Base-by-base conservation (phyloP, 2,797 vertebrate genomes). In the Leuciscus waleckii region DNA sequence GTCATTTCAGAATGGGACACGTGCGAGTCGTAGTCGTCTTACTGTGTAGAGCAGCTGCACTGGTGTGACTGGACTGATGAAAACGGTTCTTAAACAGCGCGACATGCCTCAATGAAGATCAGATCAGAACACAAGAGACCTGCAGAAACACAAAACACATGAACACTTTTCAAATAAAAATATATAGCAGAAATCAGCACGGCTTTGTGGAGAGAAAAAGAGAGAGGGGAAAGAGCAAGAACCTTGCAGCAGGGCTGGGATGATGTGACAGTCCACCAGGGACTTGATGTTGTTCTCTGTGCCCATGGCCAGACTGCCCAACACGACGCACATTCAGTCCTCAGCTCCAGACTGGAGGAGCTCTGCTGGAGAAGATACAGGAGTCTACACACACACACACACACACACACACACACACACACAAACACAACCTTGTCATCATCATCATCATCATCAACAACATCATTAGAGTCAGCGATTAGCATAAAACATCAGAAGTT, bases 221-320 rank as follows among this genome's bases (percentile, higher is more conserved):
- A 41, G 7, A 17, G 68, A 39, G 6, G 13, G 32, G 29, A 17
- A 4, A 8, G 32, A 26, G 43, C 2, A 39, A 23, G 29, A 93
- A 99, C 98, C 98, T 98, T 99, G 98, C 70, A 99, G 92, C 92
- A 99, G 96, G 92, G 97, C 97, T 89, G 98, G 98, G 93, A 99
- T 99, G 93, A 99, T 98, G 94, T 99, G 98, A 93, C 98, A 99
- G 95, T 99, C 98, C 93, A 99, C 95, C 68, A 99, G 95, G 92
- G 98, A 99, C 95, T 99, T 99, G 92, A 99, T 98, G 92, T 99
- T 99, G 93, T 99, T 99, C 94, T 99, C 98, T 0, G 98, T 99
- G 89, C 98, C 98, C 98, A 99, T 99, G 79, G 98, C 98, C 41
- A 99, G 95, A 92, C 98, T 99, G 93, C 98, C 98, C 32, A 99